Base-by-base conservation (phyloP, 2,797 vertebrate genomes). In the Triplophysa yarkandensis region DNA sequence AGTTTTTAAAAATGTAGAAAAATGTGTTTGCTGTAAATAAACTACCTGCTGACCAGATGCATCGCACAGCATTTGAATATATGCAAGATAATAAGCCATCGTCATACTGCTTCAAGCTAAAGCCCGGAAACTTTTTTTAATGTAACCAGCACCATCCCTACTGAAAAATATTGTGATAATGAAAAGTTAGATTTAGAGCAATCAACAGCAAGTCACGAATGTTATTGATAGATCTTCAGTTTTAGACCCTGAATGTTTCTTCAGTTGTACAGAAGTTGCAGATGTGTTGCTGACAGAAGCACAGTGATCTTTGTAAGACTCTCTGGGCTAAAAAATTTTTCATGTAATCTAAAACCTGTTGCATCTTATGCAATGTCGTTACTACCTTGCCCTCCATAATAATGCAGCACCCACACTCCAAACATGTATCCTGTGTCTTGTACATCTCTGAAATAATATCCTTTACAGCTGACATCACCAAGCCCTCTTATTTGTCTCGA, bases 291-390 rank as follows among this genome's bases (percentile, higher is more conserved):
- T 63, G 74, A 72, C 77, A 77, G 74, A 81, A 81, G 77, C 79
- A 77, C 71, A 17, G 41, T 66, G 60, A 57, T 79, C 71, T 81
- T 83, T 81, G 82, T 79, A 77, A 66, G 46, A 61, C 32, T 68
- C 19, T 8, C 63, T 64, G 58, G 23, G 25, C 65, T 55, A 60
- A n/a, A 7, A 39, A 54, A 14, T 16, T 21, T 66, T 2, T 34
- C 28, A 57, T 73, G 21, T 55, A 39, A 69, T 21, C 27, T 65
- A 65, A 73, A 60, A 41, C 68, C 55, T 43, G 39, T 46, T 25
- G 19, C 57, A 30, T 66, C 54, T 68, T 48, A 68, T 39, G 55
- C 70, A 58, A 65, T 27, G 4, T n/a, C 9, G 5, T 62, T 62
- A 16, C 70, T 28, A 16, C 17, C 36, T 63, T 19, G 1, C 16